Base-by-base conservation (phyloP, 2,113 vertebrate species). In the Bubo scandiacus region DNA sequence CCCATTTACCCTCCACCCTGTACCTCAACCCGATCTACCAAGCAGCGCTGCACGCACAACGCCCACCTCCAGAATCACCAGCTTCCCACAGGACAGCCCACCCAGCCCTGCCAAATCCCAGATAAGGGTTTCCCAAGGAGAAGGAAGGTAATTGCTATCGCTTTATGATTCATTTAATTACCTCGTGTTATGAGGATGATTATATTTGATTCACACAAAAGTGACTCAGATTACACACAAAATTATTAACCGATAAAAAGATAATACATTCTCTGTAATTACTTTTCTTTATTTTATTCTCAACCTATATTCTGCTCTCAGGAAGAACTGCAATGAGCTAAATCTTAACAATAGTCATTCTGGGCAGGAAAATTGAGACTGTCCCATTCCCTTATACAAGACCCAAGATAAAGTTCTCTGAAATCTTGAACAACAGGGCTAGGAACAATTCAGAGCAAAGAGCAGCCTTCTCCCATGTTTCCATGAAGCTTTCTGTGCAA, bases 111-210 rank as follows among this genome's bases (percentile, higher is more conserved):
- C 12, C 19, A 11, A 36, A 61, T 5, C 65, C 42, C 27, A 12
- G 45, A 14, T 11, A n/a, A 78, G 59, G 22, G 10, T 15, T 61
- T 94, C 52, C 59, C n/a, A 55, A 66, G 67, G 59, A 87, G 72
- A 61, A 73, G 47, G 58, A 30, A 73, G 32, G 78, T 59, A 73
- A 57, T 73, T 87, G 71, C 66, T 36, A 32, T 43, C 4, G 3
- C 21, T 86, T 77, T 42, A 52, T 58, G 45, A 87, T 15, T 83
- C 71, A 79, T 47, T 73, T 94, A 78, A 94, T 91, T 78, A 94
- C 47, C 32, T 38, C 30, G 32, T 40, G 59, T 87, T 78, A 78
- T 8, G 27, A 72, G 20, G 36, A 49, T 42, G 45, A 65, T 67
- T 62, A 73, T 45, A 61, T 83, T 82, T 83, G 83, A 83, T 67